Base-by-base conservation (phyloP, 2,888 invertebrate genomes). In the Heliconius ismenius region DNA sequence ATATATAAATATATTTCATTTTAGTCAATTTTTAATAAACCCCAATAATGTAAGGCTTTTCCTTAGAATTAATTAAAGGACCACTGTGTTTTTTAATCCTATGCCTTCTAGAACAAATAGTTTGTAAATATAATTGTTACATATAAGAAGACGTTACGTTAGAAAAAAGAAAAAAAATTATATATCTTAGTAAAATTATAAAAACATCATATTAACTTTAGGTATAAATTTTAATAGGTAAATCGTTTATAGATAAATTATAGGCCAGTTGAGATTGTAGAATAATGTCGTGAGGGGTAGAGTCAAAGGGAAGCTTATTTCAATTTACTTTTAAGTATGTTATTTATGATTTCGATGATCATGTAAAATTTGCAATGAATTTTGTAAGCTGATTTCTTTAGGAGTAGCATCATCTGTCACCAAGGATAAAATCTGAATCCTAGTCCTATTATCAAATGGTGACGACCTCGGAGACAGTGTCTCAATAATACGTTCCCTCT, bases 21-120 rank as follows among this genome's bases (percentile, higher is more conserved):
- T 81, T 79, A 73, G 83, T 83, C 84, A 84, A 85, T 86, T 85
- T 82, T 67, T 36, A 79, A 76, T 78, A 86, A 84, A 84, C 86
- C 85, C 87, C 83, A 82, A 73, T 82, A 80, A 64, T 75, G 81
- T 81, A 81, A 81, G 81, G 81, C 80, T 82, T 82, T 81, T 81
- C 80, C 70, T 80, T 81, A 79, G 80, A 81, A 86, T 84, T 86
- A 88, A 79, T 77, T 79, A 78, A 90, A 85, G 92, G 91, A 92
- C 91, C 92, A 92, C 85, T 86, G 87, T 88, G 88, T 90, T 88
- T 88, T 89, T 86, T 86, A 88, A 89, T 88, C 86, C 87, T 89
- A 88, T 86, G 89, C 90, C 90, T 91, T 91, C 86, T 90, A 90
- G 88, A 86, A 32, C 68, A 65, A 63, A 77, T 79, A 78, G 72